Evolutionary conservation across 2,888 invertebrate species (phyloP).

Genomic region (Tetragonisca angustula): DNA sequence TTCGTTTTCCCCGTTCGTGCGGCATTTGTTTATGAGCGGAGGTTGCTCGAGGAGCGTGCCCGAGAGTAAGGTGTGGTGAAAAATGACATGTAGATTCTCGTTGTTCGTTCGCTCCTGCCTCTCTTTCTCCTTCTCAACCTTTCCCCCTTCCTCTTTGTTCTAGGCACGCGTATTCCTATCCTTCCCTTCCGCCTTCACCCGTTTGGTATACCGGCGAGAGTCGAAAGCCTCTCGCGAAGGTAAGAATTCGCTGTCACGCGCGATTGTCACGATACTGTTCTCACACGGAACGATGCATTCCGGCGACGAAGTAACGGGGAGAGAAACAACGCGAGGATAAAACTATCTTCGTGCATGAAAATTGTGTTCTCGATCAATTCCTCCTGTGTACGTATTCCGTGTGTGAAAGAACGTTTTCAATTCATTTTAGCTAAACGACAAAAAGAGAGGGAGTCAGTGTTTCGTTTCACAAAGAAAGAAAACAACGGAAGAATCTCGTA

Average conservation of each 20-base stretch:
- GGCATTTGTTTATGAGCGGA: conserved; percentile 35
- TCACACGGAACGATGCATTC: conserved; percentile 13
- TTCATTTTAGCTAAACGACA: not conserved
- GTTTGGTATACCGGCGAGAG: conserved; percentile 11
- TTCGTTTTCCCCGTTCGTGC: not conserved
- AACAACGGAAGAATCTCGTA: conserved; percentile 1
- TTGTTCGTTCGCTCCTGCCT: conserved; percentile 27
- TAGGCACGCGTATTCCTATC: conserved; percentile 31
- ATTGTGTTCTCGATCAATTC: not conserved
- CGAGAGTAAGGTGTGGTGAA: conserved; percentile 61
- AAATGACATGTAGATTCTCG: conserved; percentile 57
- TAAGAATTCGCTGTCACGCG: conserved; percentile 34
- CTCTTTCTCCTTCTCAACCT: conserved; percentile 28
- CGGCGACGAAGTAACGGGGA: not conserved
- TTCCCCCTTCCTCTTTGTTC: conserved; percentile 20
- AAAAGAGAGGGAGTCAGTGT: not conserved
- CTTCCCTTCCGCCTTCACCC: conserved; percentile 25
- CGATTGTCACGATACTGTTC: conserved; percentile 2
- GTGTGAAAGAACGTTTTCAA: not conserved
- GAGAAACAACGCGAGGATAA: not conserved
- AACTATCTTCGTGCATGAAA: not conserved
- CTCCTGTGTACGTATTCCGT: too few species aligned
- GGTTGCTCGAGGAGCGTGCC: conserved; percentile 4
- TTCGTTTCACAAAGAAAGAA: not conserved
- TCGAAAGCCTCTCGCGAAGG: conserved; percentile 13